Evolutionary conservation across 2,888 invertebrate species (phyloP).

Genomic region (Thumatha senex): DNA sequence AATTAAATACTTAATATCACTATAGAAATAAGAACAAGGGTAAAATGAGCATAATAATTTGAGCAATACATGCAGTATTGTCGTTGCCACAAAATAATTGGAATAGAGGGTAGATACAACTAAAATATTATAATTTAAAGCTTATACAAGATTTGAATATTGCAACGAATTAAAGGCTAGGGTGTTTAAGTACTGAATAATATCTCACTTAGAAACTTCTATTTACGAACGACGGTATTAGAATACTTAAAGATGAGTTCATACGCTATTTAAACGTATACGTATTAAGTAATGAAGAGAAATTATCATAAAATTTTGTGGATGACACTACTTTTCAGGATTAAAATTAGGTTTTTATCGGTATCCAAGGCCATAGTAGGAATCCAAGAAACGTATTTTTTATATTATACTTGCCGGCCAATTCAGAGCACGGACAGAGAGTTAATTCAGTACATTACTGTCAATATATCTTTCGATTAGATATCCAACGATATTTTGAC

Average conservation of each 20-base stretch:
- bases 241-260: neutral
- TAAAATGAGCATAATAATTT: slow-evolving; percentile 73
- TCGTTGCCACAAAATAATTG: slow-evolving; percentile 60
- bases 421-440: too few relatives aligned
- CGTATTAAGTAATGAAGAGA: too few relatives aligned
- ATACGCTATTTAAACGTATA: too few relatives aligned
- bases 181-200: slow-evolving; percentile 34
- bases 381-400: too few relatives aligned
- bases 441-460: too few relatives aligned
- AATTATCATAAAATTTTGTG: too few relatives aligned
- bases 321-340: too few relatives aligned
- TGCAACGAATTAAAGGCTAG: slow-evolving; percentile 52
- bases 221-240: slow-evolving; percentile 8
- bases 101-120: slow-evolving; percentile 57
- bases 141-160: slow-evolving; percentile 59
- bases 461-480: too few relatives aligned
- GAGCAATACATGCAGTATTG: slow-evolving; percentile 78
- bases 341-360: too few relatives aligned
- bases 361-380: too few relatives aligned
- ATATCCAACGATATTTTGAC: too few relatives aligned
- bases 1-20: slow-evolving; percentile 52
- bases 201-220: slow-evolving; percentile 44
- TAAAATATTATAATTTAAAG: slow-evolving; percentile 56
- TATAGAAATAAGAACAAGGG: slow-evolving; percentile 52
- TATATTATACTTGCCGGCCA: too few relatives aligned